Percentiles rank a stretch among this genome's conserved stretches.
Conservation (phyloP, 2,113 vertebrate species). For the Bubalus kerabau region DNA sequence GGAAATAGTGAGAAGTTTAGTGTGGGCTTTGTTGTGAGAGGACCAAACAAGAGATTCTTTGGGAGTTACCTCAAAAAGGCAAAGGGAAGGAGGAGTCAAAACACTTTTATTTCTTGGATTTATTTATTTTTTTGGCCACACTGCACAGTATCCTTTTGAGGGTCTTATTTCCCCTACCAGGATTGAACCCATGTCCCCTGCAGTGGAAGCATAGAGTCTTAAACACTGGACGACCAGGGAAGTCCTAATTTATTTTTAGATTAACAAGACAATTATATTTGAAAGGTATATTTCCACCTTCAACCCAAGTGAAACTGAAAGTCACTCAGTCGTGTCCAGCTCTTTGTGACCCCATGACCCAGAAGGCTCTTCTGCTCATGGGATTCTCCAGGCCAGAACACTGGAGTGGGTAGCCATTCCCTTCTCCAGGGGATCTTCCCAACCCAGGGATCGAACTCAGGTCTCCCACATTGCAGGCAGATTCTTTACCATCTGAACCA, state of each 20-base stretch:
- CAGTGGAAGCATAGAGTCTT: not conserved
- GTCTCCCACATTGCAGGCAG: not conserved
- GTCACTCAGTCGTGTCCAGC: not conserved
- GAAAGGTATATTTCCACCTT: not conserved
- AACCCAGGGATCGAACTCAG: not conserved
- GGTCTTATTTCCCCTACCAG: not conserved
- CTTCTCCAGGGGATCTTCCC: not conserved
- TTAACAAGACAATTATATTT: not conserved
- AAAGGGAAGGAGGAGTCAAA: not conserved
- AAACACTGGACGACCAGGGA: not conserved
- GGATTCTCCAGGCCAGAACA: not conserved
- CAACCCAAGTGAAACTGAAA: not conserved
- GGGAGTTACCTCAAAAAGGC: not conserved
- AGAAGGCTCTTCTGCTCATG: not conserved
- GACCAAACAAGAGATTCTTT: not conserved
- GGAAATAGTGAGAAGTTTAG: not conserved
- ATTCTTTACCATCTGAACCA: not conserved
- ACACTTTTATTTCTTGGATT: not conserved
- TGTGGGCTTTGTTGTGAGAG: not conserved
- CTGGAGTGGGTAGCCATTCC: accelerated
- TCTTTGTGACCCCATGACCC: not conserved
- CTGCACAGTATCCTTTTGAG: not conserved
- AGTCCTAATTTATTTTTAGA: not conserved
- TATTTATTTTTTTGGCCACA: not conserved
- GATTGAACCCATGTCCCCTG: not conserved